These are phyloP conservation scores for Antedon mediterranea DNA, from an alignment of 53 echinoderm and acorn worm genomes.

Conservation along the genomic window DNA sequence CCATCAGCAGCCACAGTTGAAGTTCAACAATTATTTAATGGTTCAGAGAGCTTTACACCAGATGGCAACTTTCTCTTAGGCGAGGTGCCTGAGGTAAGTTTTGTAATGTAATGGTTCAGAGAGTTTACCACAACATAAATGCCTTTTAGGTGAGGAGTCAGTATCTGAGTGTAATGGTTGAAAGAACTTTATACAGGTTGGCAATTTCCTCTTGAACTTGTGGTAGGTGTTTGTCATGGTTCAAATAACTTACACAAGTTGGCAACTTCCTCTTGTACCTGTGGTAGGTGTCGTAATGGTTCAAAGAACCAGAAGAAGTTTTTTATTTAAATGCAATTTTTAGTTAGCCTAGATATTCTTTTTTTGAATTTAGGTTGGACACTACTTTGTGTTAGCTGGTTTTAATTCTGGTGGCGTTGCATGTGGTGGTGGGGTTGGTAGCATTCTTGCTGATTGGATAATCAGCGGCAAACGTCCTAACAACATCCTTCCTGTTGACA, in stretches of 20 bases:
- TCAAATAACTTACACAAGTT: too few species aligned
- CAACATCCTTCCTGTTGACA: slow-evolving; percentile 45
- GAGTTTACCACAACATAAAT: slow-evolving; percentile 39
- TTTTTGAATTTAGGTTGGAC: slow-evolving; percentile 33
- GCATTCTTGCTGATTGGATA: slow-evolving; percentile 75
- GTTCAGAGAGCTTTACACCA: slow-evolving; percentile 59
- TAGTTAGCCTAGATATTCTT: too few species aligned
- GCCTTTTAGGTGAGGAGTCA: slow-evolving; percentile 38
- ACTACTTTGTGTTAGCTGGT: slow-evolving; percentile 77
- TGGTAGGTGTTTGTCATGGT: too few species aligned
- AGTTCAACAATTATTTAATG: slow-evolving; percentile 57
- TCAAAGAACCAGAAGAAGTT: too few species aligned
- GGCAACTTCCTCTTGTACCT: too few species aligned
- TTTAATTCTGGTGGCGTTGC: slow-evolving; percentile 49
- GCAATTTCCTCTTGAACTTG: too few species aligned
- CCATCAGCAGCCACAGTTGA: slow-evolving; percentile 54
- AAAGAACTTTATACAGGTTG: slow-evolving; percentile 27
- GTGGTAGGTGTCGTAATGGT: too few species aligned
- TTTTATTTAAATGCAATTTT: too few species aligned
- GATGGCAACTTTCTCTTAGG: slow-evolving; percentile 46
- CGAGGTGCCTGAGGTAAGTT: slow-evolving; percentile 62
- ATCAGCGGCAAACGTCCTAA: slow-evolving; percentile 37
- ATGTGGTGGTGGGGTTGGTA: slow-evolving; percentile 50
- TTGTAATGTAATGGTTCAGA: slow-evolving; percentile 65
- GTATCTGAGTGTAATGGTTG: too few species aligned